phyloP scores from a whole-genome alignment of 1,140 invertebrate genomes.

The Dinoponera quadriceps region DNA sequence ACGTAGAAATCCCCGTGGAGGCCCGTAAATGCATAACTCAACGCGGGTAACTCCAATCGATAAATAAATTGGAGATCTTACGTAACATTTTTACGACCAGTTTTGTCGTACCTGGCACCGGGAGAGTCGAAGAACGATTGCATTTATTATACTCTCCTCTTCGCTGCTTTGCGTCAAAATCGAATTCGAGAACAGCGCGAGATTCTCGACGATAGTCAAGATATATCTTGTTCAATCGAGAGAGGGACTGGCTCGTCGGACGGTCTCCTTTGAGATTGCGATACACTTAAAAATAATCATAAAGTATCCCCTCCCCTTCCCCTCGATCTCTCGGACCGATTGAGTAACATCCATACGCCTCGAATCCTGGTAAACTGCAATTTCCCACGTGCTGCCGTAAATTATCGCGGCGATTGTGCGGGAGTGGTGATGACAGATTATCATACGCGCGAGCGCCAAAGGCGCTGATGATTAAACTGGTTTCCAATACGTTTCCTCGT shows the following conservation, averaged over 20 bases:
- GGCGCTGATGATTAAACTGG: slow-evolving; percentile 1
- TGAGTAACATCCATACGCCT: too few species aligned
- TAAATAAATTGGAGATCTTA: slow-evolving; percentile 7
- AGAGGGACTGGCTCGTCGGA: too few species aligned
- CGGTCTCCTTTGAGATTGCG: too few species aligned
- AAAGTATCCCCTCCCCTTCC: too few species aligned
- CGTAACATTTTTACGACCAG: slow-evolving; percentile 9
- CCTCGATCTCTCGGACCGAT: too few species aligned
- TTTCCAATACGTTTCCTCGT: slow-evolving; percentile 14
- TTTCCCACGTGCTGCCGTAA: too few species aligned
- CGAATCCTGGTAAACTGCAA: too few species aligned
- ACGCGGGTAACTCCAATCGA: background rate
- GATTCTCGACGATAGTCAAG: too few species aligned
- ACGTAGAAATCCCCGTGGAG: too few species aligned
- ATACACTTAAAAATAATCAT: too few species aligned
- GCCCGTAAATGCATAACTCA: slow-evolving; percentile 2
- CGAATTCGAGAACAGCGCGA: background rate
- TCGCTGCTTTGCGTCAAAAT: background rate
- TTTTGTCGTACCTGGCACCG: slow-evolving; percentile 10
- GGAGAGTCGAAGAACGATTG: slow-evolving; percentile 14
- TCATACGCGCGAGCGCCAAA: background rate
- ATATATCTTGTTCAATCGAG: too few species aligned
- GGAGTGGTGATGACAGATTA: background rate
- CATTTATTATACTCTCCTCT: background rate
- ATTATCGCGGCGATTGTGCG: too few species aligned